Base-by-base conservation (phyloP, 2,888 invertebrate species). In the Pristionchus exspectatus region DNA sequence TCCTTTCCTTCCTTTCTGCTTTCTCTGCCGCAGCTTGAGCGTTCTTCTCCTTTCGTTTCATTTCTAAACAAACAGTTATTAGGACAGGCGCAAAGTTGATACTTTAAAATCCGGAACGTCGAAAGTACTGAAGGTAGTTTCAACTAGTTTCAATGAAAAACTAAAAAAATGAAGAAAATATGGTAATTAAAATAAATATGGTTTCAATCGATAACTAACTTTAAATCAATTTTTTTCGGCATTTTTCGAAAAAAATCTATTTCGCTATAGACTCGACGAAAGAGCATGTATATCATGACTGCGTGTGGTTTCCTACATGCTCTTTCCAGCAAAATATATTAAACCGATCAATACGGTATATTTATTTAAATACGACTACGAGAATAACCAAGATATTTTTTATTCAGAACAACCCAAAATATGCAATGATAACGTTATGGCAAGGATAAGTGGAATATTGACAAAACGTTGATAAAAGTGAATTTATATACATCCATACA, bases 11-110 rank as follows among this genome's bases (percentile, higher is more conserved):
- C 77, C 77, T 88, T 24, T 59, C 74, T 38, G 54, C 56, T 74
- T 54, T 59, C 44, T 66, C 88, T 54, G 30, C 59, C 18, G 38
- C 88, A 7, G 33, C 59, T 59, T 74, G 33, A 27, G 56, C 74
- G 21, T 88, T 88, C 56, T 59, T 72, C 38, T 88, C 56, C 88
- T 56, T 88, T 54, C 81, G 44, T n/a, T 81, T 81, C 77, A 77
- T 77, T 77, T 16, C 69, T 69, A 30, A 14, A 69, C 30, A 69
- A 33, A 59, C 59, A 33, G 3, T 33, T 16, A n/a, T 30, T 33
- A 72, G 33, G 33, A 18, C 10, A 72, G 12, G 14, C 27, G 9
- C 24, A 59, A 59, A 59, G 4, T 38, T 14, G 1, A 59, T 24
- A 59, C 14, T 24, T n/a, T 69, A 24, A 69, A 7, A 69, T 9